Evolutionary conservation across 2,888 invertebrate species (phyloP), one percentile per base, ranked within the genome.

Genomic region (Caenorhabditis sinica): DNA sequence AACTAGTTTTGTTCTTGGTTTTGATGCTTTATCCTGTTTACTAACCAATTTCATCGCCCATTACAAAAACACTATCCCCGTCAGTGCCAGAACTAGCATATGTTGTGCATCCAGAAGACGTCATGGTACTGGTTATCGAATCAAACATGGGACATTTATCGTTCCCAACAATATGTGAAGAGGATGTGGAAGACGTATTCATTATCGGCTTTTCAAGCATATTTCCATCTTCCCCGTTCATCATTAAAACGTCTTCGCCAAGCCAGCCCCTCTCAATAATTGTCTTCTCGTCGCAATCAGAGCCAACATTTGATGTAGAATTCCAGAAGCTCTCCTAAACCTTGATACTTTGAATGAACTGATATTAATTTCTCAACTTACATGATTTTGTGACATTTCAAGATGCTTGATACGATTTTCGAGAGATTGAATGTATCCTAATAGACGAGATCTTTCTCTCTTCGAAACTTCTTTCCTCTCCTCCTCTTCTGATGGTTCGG

Each of bases 391-490:
- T 15, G 79, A 71, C 83, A 82, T 84, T 93, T 94, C 94, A 63
- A 94, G 86, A 69, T 93, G 93, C 72, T 92, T 95, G 68, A 97
- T 96, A 91, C 96, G 95, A 88, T 96, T 95, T 93, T 98, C 97
- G 90, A 98, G 94, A 88, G 96, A 96, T 88, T 96, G 95, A 13
- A 97, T 97, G 93, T 98, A 98, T 92, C 96, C 96, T 93, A 97
- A 95, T 81, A 97, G 71, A 13, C 87, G 65, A 5, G 82, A 69
- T 30, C 66, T 25, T 65, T 83, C 86, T 20, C 77, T 68, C 69
- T 86, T 85, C 25, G 85, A 85, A 23, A 74, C 83, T 43, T 86
- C 87, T 69, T 66, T 73, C 15, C 80, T 25, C 23, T 73, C 72
- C 23, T 82, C 69, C 36, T 82, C 76, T 23, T 82, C 76, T 45